phyloP scores from a whole-genome alignment of 2,888 invertebrate genomes.

The Rhabditoides inermis region DNA sequence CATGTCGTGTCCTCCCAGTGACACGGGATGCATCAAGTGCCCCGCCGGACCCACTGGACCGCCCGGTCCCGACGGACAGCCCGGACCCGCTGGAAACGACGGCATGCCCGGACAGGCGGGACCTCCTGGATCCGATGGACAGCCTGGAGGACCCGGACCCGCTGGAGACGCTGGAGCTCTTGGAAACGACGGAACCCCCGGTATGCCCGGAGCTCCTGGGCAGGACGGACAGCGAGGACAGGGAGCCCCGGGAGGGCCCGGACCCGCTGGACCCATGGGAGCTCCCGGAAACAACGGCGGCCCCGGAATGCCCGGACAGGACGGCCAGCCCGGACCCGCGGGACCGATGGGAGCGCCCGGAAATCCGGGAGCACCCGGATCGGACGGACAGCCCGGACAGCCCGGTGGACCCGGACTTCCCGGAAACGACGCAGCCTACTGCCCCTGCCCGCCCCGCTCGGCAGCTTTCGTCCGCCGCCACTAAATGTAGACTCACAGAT shows the following conservation, averaged over 20 bases:
- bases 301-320: slow-evolving; percentile 14
- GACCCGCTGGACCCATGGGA: slow-evolving; percentile 12
- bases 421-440: too few relatives aligned
- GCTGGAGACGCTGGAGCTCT: slow-evolving; percentile 15
- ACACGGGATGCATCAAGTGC: slow-evolving; percentile 25
- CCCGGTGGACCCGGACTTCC: too few relatives aligned
- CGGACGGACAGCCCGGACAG: too few relatives aligned
- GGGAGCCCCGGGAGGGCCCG: slow-evolving; percentile 19
- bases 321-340: slow-evolving; percentile 18
- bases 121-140: slow-evolving; percentile 24
- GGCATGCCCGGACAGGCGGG: slow-evolving; percentile 29
- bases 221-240: slow-evolving; percentile 25
- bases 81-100: slow-evolving; percentile 22
- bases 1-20: slow-evolving; percentile 23
- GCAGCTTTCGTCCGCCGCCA: background rate
- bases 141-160: slow-evolving; percentile 19
- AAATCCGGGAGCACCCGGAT: too few relatives aligned
- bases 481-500: too few relatives aligned
- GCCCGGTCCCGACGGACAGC: slow-evolving; percentile 18
- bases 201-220: slow-evolving; percentile 23
- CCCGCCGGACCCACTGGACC: slow-evolving; percentile 26
- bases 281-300: background rate
- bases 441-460: slow-evolving; percentile 1
- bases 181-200: too few relatives aligned
- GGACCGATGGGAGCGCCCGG: too few relatives aligned